Base-by-base conservation (phyloP, 2,113 vertebrate genomes). In the Agelaius phoeniceus region DNA sequence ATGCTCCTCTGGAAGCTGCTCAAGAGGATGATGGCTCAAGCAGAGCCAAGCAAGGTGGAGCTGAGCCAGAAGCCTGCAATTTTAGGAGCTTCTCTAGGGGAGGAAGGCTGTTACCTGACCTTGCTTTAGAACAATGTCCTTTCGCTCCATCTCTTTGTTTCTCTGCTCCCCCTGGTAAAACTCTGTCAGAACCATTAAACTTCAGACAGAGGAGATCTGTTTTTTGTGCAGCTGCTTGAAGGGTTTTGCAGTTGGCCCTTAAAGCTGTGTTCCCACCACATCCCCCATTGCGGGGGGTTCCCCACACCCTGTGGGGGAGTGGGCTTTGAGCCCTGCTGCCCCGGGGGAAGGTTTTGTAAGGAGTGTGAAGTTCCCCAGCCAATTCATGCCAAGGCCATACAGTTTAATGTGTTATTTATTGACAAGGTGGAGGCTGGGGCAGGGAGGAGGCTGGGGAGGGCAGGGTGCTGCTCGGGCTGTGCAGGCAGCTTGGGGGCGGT, bases 371-470 rank as follows among this genome's bases (percentile, higher is more conserved):
- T 52, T 49, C 63, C 23, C 19, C 46, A 73, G 43, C 48, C 24
- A 10, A 67, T 49, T 88, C 35, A 55, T 39, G 87, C 54, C 2
- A 3, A 84, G 52, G 77, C 77, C 3, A 0, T 67, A 75, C 30
- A 59, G 35, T 89, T 93, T 81, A 75, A 91, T 8, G 61, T 82
- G 72, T 69, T 91, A 24, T 96, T 96, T 96, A 97, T 97, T 97
- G 78, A 87, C 78, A 91, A 87, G 69, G 66, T 84, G 61, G 69
- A 71, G 59, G 58, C 21, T 3, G 15, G 48, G 66, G 37, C 79
- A 58, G 35, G 39, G 65, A 77, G 65, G 58, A 66, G 58, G 37
- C 44, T 7, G 44, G 7, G 28, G 39, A 73, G 30, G 54, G 35
- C 27, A 83, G 2, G 55, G n/a, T 48, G 39, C 55, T 39, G 55